phyloP scores from a whole-genome alignment of 2,888 invertebrate species.

The Hydriomena furcata region DNA sequence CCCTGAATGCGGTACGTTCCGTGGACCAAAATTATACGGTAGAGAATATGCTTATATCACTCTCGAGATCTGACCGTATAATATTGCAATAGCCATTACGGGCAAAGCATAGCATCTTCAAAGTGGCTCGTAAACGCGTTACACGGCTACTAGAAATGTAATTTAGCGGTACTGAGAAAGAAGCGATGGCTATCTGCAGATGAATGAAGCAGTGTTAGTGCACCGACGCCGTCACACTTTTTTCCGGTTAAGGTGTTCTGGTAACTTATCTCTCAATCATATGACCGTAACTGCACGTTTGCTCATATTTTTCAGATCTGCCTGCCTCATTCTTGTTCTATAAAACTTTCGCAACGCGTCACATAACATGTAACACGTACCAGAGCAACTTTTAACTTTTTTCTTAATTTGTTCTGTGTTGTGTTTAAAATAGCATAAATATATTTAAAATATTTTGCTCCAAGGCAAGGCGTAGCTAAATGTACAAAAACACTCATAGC shows the following conservation, averaged over 20 bases:
- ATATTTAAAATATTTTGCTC: background rate
- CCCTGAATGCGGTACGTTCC: slow-evolving; percentile 64
- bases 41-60: slow-evolving; percentile 75
- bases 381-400: slow-evolving; percentile 13
- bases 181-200: slow-evolving; percentile 74
- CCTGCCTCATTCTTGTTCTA: slow-evolving; percentile 50
- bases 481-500: background rate
- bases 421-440: background rate
- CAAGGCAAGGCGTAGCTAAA: background rate
- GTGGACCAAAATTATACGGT: slow-evolving; percentile 73
- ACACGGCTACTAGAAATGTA: slow-evolving; percentile 80
- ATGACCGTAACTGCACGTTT: slow-evolving; percentile 55
- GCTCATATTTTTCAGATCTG: slow-evolving; percentile 59
- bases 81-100: slow-evolving; percentile 80
- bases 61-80: slow-evolving; percentile 75
- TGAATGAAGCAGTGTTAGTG: slow-evolving; percentile 71
- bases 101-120: slow-evolving; percentile 76
- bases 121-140: slow-evolving; percentile 80
- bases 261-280: slow-evolving; percentile 70
- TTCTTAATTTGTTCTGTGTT: slow-evolving; percentile 1
- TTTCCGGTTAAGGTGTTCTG: slow-evolving; percentile 75
- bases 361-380: slow-evolving; percentile 19
- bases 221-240: slow-evolving; percentile 68
- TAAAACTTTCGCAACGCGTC: slow-evolving; percentile 62
- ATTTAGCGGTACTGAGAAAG: slow-evolving; percentile 81